Evolutionary conservation across 2,888 invertebrate species (phyloP).

Genomic region (Ethmia dodecea): DNA sequence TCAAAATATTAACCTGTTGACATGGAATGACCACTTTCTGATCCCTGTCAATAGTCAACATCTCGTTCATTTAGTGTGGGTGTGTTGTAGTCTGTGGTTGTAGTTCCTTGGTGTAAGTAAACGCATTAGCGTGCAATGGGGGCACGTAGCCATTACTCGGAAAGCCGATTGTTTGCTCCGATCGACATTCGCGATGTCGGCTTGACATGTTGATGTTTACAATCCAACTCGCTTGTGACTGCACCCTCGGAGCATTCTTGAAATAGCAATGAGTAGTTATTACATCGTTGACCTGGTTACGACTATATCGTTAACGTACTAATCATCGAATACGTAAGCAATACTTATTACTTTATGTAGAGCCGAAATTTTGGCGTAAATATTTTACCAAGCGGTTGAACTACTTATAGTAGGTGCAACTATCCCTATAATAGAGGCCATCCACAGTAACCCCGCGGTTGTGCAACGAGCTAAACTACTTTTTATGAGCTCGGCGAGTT

Average conservation of each 20-base stretch:
- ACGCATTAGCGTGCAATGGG: conserved; percentile 46
- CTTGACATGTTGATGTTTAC: conserved; percentile 30
- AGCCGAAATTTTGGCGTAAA: too few species aligned
- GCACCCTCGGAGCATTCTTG: conserved; percentile 31
- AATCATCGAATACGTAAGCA: too few species aligned
- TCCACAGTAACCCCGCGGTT: too few species aligned
- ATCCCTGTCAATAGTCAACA: too few species aligned
- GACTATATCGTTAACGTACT: too few species aligned
- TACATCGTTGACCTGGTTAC: conserved; percentile 4
- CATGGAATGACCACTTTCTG: too few species aligned
- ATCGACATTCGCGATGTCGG: conserved; percentile 36
- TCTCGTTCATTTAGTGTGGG: neutral
- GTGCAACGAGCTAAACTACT: conserved; percentile 38
- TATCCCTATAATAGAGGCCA: too few species aligned
- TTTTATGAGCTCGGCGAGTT: conserved; percentile 35
- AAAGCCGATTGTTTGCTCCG: conserved; percentile 47
- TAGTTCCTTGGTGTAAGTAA: conserved; percentile 30
- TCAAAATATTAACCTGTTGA: too few species aligned
- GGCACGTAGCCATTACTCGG: conserved; percentile 44
- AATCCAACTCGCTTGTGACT: conserved; percentile 12
- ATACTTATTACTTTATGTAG: too few species aligned
- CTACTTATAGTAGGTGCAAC: too few species aligned
- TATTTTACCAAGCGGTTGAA: too few species aligned
- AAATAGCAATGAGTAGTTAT: conserved; percentile 26
- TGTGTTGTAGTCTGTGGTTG: too few species aligned